Evolutionary conservation across 2,888 invertebrate species (phyloP).

Genomic region (Xestia rhomboidea): DNA sequence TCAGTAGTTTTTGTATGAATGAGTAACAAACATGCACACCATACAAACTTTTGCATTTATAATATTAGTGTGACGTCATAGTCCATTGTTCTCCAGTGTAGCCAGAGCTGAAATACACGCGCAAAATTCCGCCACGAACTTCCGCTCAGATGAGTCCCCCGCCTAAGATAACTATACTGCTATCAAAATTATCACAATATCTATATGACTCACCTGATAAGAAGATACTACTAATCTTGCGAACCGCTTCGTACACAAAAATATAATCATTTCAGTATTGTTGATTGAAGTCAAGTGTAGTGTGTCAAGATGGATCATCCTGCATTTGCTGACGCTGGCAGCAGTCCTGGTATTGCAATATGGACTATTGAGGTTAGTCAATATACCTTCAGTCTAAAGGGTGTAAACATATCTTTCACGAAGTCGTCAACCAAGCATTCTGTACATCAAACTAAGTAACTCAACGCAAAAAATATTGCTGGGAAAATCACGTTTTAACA

Average conservation of each 20-base stretch:
- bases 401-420: too few species aligned
- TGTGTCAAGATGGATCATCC: conserved; percentile 88
- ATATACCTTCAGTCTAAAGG: neutral
- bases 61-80: too few species aligned
- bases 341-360: conserved; percentile 92
- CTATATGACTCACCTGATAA: conserved; percentile 24
- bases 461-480: too few species aligned
- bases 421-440: too few species aligned
- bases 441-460: too few species aligned
- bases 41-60: too few species aligned
- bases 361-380: conserved; percentile 95
- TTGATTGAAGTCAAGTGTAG: neutral
- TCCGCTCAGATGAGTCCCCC: neutral
- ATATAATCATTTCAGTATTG: neutral
- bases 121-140: neutral
- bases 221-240: neutral
- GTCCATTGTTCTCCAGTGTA: neutral
- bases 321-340: conserved; percentile 94
- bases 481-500: too few species aligned
- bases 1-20: too few species aligned
- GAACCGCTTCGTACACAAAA: conserved; percentile 23
- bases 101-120: neutral
- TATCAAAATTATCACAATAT: conserved; percentile 32
- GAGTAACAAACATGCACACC: too few species aligned
- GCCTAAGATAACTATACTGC: neutral